phyloP scores from a whole-genome alignment of 2,113 vertebrate genomes.

The Podarcis raffonei region DNA sequence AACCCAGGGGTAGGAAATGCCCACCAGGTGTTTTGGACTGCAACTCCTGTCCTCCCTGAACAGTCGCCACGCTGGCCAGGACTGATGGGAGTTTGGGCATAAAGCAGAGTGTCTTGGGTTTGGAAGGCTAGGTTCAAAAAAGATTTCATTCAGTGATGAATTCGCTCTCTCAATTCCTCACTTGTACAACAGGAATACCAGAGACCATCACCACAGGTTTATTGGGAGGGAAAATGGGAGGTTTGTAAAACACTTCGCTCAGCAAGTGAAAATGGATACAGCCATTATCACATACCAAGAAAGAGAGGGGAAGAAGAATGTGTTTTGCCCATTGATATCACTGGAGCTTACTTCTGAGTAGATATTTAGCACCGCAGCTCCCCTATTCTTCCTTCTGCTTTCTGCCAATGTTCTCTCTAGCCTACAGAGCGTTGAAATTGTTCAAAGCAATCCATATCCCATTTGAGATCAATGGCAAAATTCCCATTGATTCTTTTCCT shows the following conservation, averaged over 20 bases:
- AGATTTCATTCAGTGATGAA: background rate
- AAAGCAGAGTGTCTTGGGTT: background rate
- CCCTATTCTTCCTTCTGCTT: background rate
- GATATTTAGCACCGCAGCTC: background rate
- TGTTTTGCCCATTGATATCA: background rate
- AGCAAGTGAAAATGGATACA: background rate
- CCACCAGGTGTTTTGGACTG: too few relatives aligned
- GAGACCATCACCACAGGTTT: background rate
- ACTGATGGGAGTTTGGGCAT: background rate
- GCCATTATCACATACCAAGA: background rate
- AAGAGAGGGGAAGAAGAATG: background rate
- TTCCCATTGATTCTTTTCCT: background rate
- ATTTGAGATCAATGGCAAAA: background rate
- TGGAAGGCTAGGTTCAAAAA: background rate
- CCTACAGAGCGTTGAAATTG: constrained; percentile 3
- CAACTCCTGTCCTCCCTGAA: too few relatives aligned
- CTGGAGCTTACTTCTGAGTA: background rate
- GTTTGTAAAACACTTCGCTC: background rate
- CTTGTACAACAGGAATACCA: background rate
- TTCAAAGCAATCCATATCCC: background rate
- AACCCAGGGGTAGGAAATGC: too few relatives aligned
- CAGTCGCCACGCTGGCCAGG: too few relatives aligned
- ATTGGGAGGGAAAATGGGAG: background rate
- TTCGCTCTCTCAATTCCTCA: background rate
- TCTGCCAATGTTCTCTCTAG: background rate